A percentile compares a stretch with the other conserved stretches of the same genome.
Conservation (phyloP, 1,140 invertebrate species). For the Drosophila pallidifrons region DNA sequence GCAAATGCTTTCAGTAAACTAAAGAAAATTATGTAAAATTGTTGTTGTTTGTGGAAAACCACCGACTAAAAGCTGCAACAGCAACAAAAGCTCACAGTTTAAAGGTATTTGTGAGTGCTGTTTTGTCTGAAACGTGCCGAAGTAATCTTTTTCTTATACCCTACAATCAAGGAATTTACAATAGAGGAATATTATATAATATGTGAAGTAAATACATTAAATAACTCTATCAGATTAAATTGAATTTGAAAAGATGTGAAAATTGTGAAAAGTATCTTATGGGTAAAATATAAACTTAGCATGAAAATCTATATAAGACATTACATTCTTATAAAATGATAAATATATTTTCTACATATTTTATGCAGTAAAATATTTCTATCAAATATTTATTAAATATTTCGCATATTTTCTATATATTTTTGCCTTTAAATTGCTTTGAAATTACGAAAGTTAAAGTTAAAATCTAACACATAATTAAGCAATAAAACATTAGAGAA, state of each 20-base stretch:
- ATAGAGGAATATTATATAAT: background rate
- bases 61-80: conserved; percentile 10
- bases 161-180: background rate
- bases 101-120: conserved; percentile 30
- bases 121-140: conserved; percentile 26
- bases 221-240: background rate
- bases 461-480: too few relatives aligned
- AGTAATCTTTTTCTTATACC: conserved; percentile 28
- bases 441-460: too few relatives aligned
- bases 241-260: background rate
- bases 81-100: conserved; percentile 16
- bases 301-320: too few relatives aligned
- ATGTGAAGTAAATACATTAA: background rate
- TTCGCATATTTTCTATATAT: too few relatives aligned
- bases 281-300: too few relatives aligned
- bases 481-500: background rate
- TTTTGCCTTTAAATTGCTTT: too few relatives aligned
- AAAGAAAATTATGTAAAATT: conserved; percentile 71
- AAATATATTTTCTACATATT: too few relatives aligned
- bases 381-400: too few relatives aligned
- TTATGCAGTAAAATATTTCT: too few relatives aligned
- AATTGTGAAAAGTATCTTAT: too few relatives aligned
- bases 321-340: too few relatives aligned
- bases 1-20: conserved; percentile 27
- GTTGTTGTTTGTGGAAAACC: conserved; percentile 30